Evolutionary conservation across 1,140 invertebrate species (phyloP), one percentile per base, ranked within the genome.

Genomic region (Drosophila cardini): DNA sequence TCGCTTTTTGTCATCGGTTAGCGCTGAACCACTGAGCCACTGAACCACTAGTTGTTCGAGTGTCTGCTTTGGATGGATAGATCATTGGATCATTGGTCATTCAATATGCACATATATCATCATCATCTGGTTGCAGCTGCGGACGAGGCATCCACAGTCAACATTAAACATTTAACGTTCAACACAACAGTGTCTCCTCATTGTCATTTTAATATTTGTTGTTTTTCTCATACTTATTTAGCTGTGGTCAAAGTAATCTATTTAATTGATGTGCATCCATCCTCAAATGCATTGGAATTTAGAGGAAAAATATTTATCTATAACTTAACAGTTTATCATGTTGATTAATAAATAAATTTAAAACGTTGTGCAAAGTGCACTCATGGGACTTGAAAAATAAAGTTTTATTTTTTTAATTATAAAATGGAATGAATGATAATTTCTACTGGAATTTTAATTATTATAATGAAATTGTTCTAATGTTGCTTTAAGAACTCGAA

Each of bases 41-140:
- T 36, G 45, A 50, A 65, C 18, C 52, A 15, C 40, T 48, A 21
- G 40, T 42, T 58, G 8, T 38, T 21, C 18, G 56, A 55, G 15
- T 55, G 71, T 55, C 26, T 42, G 32, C 72, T 71, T 62, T 53
- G 61, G 36, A 30, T 46, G 71, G 57, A 68, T 68, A 67, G 69
- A 60, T 68, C 74, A 73, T 68, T 73, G 72, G 69, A 68, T 68
- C 74, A 77, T 68, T 74, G 75, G 71, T 69, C 71, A 75, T 70
- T 74, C 60, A 70, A 78, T 75, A 78, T 78, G 65, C 13, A 21
- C 76, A 78, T 78, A 71, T 75, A 78, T 75, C 64, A 75, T 75
- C 72, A 75, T 78, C 72, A 75, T 68, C 32, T 30, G 30, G 55
- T 55, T 38, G 34, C 69, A 64, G 69, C 73, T 72, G 73, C 55